These are phyloP conservation scores for Ctena decussata DNA, from an alignment of 2,888 invertebrate genomes.

Conservation along the genomic window DNA sequence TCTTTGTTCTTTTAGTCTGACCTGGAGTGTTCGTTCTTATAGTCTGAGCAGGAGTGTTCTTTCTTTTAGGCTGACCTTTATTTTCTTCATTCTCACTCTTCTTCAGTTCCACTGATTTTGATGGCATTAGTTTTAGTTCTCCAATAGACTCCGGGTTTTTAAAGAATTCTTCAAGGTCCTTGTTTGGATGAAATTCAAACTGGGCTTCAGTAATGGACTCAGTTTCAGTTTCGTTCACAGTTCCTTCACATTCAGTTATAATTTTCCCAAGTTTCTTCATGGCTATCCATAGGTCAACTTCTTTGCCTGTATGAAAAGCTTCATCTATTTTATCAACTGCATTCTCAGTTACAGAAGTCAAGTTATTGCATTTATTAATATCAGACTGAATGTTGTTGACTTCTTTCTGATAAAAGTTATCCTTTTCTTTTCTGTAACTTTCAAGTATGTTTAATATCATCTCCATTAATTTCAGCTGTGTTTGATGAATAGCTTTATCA, in stretches of 20 bases:
- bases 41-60: neutral
- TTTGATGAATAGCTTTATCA: conserved; percentile 23
- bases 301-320: conserved; percentile 38
- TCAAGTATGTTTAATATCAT: conserved; percentile 48
- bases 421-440: conserved; percentile 46
- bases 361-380: conserved; percentile 19
- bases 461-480: conserved; percentile 38
- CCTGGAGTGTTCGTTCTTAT: too few relatives aligned
- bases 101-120: neutral
- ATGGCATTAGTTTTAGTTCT: conserved; percentile 27
- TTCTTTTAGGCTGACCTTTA: too few relatives aligned
- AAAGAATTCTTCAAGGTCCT: conserved; percentile 33
- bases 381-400: conserved; percentile 39
- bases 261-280: conserved; percentile 48
- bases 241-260: conserved; percentile 33
- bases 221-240: neutral
- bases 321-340: conserved; percentile 34
- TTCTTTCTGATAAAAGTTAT: conserved; percentile 42
- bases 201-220: conserved; percentile 25
- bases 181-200: conserved; percentile 53
- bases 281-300: conserved; percentile 44
- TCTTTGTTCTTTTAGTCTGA: neutral
- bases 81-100: neutral
- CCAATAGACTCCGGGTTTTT: conserved; percentile 51
- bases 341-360: conserved; percentile 29